These are phyloP conservation scores for Drosophila seguyi DNA, from an alignment of 1,140 invertebrate species.

Conservation along the genomic window DNA sequence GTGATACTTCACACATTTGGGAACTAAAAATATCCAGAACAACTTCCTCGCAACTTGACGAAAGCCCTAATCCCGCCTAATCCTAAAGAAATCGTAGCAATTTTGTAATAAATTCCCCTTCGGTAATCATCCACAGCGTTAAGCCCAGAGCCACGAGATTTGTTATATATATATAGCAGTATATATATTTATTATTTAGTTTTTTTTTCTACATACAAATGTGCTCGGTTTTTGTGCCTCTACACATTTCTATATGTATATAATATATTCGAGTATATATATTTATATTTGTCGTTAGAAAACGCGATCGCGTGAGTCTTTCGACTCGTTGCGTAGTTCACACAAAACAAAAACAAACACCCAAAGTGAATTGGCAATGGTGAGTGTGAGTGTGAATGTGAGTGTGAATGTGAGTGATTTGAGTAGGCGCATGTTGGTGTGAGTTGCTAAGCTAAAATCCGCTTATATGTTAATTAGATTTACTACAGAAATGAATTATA, in stretches of 20 bases:
- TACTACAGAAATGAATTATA: slow-evolving; percentile 74
- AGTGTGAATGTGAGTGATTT: slow-evolving; percentile 19
- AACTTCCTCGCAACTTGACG: slow-evolving; percentile 16
- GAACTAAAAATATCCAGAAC: slow-evolving; percentile 9
- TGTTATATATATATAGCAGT: slow-evolving; percentile 24
- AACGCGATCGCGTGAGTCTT: slow-evolving; percentile 70
- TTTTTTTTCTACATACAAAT: slow-evolving; percentile 39
- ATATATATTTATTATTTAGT: slow-evolving; percentile 51
- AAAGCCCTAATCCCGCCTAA: slow-evolving; percentile 24
- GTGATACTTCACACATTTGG: neutral
- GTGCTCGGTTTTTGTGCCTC: slow-evolving; percentile 4
- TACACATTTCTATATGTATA: neutral
- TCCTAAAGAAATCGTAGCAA: slow-evolving; percentile 8
- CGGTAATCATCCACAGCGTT: slow-evolving; percentile 46
- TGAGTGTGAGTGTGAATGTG: neutral
- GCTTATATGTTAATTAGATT: slow-evolving; percentile 81
- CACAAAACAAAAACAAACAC: slow-evolving; percentile 31
- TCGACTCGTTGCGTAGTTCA: slow-evolving; percentile 53
- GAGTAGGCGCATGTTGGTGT: slow-evolving; percentile 47
- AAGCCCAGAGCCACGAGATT: slow-evolving; percentile 10
- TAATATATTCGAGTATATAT: slow-evolving; percentile 1
- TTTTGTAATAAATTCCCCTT: slow-evolving; percentile 45
- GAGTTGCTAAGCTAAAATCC: slow-evolving; percentile 58
- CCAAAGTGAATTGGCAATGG: slow-evolving; percentile 24
- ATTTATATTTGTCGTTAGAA: slow-evolving; percentile 44